Evolutionary conservation across 2,888 invertebrate species (phyloP), one percentile per base, ranked within the genome.

Genomic region (Cenopis cana): DNA sequence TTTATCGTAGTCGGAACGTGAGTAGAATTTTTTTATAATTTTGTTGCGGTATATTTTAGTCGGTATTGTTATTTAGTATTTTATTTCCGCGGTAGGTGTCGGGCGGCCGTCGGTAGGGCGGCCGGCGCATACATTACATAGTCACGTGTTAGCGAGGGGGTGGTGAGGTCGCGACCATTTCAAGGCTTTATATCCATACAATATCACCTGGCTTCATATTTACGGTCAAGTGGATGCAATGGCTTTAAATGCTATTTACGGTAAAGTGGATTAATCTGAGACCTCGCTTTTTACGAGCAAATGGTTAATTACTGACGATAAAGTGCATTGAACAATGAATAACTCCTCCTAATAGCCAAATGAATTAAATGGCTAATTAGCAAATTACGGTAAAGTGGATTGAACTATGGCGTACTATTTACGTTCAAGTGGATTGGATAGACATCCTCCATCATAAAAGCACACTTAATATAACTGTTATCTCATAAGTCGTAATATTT

Each of bases 41-140:
- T 89, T 87, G 91, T 91, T 91, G 89, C 86, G 85, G 81, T 90
- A 85, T 66, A 54, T 86, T 85, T 91, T 87, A 88, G 88, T 89
- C 84, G 80, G 84, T 89, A 87, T 89, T 91, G 93, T 93, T 93
- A 92, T 93, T 93, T 93, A 92, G 93, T 93, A 84, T 93, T 91
- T 91, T 92, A 92, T 88, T 86, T 88, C 81, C 82, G 82, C 79
- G 78, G 78, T 77, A 76, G 78, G 79, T 75, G 64, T 64, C 64
- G 20, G 52, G 20, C 3, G 46, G 60, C 20, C 50, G 50, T 17
- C 49, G 20, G 20, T 62, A 52, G 62, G 52, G 14, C 36, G 62
- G 20, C 29, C 8, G 50, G 8, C 50, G 24, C 24, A 24, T 3
- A 33, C 52, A 20, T 38, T 41, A 54, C 54, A 20, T 65, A 65